These are phyloP conservation scores for Tetragonula carbonaria DNA, from an alignment of 2,888 invertebrate genomes.

Conservation along the genomic window DNA sequence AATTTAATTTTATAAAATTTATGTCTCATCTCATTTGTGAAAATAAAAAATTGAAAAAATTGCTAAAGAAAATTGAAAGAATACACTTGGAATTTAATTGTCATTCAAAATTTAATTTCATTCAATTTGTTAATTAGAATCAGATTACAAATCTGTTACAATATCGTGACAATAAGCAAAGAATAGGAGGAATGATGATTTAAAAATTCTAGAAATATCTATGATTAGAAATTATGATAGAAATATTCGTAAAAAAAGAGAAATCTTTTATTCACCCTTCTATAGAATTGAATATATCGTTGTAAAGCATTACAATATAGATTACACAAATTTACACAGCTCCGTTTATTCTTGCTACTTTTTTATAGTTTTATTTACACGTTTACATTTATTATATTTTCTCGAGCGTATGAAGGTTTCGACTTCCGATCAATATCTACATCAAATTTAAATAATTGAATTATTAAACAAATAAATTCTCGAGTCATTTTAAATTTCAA, in stretches of 20 bases:
- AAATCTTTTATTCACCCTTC: not conserved
- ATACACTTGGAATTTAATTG: not conserved
- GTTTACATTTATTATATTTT: not conserved
- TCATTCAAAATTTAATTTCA: not conserved
- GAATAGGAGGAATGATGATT: no score
- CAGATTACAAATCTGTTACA: no score
- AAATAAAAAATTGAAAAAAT: no score
- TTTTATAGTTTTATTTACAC: not conserved
- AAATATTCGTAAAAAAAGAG: not conserved
- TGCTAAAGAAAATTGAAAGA: no score
- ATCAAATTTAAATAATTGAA: not conserved
- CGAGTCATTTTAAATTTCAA: not conserved
- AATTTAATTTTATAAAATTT: no score
- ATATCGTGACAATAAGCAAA: no score
- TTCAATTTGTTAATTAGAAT: not conserved
- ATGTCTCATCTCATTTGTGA: no score
- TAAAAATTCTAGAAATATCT: not conserved
- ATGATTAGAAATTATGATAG: not conserved
- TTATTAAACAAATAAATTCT: not conserved
- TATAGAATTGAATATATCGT: not conserved
- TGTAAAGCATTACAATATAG: not conserved
- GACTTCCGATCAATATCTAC: not conserved
- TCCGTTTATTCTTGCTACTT: not conserved
- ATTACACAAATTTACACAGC: not conserved
- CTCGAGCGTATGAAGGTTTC: not conserved